Evolutionary conservation across 2,113 vertebrate genomes (phyloP).

Genomic region (Aepyceros melampus): DNA sequence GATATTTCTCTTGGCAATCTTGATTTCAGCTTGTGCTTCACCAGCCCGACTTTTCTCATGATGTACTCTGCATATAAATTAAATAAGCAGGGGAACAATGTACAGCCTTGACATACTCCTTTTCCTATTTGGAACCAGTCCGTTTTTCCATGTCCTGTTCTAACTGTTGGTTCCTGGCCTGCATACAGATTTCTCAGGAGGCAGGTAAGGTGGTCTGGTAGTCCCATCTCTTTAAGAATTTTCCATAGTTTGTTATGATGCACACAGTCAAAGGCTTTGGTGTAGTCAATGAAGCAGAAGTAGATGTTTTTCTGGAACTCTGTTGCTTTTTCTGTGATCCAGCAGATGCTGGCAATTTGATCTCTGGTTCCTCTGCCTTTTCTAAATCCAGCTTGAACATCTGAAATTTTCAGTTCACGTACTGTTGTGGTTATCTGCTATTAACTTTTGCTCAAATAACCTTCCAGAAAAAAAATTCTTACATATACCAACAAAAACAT

Average conservation of each 20-base stretch:
- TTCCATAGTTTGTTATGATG: not conserved
- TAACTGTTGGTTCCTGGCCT: not conserved
- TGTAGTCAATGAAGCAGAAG: not conserved
- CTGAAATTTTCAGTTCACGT: not conserved
- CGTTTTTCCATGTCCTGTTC: accelerated
- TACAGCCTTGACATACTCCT: not conserved
- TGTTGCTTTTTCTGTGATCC: not conserved
- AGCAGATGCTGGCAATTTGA: not conserved
- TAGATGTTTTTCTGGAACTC: not conserved
- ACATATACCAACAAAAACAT: not conserved
- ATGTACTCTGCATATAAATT: not conserved
- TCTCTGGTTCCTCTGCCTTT: not conserved
- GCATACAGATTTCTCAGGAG: not conserved
- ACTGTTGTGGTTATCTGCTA: not conserved
- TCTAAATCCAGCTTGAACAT: not conserved
- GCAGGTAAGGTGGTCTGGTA: not conserved
- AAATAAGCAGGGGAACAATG: not conserved
- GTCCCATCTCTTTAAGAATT: not conserved
- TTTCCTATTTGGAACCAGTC: not conserved
- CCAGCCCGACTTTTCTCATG: not conserved
- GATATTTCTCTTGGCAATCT: not conserved
- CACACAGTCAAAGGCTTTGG: not conserved
- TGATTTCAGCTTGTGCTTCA: not conserved
- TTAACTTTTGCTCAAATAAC: not conserved
- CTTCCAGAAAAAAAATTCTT: not conserved